Evolutionary conservation across 1,140 invertebrate genomes (phyloP).

Genomic region (Dendroctonus valens): DNA sequence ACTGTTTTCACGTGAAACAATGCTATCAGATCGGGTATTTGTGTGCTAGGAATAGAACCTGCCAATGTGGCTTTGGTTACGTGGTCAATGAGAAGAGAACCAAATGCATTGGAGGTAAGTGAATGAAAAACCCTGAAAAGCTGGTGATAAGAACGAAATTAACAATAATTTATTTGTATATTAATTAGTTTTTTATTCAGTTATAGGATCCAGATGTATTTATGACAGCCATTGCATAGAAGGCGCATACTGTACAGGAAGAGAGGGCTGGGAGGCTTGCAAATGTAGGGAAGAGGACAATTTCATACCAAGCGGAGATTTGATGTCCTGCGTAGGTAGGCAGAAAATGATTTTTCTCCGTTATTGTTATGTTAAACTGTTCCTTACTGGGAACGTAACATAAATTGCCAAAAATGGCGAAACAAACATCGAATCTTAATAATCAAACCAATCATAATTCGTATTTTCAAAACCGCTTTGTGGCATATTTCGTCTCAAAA

Average conservation of each 20-base stretch:
- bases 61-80: slow-evolving; percentile 16
- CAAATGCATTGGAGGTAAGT: slow-evolving; percentile 29
- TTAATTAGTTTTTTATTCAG: slow-evolving; percentile 10
- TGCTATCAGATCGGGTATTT: slow-evolving; percentile 19
- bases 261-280: slow-evolving; percentile 15
- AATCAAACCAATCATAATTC: too few species aligned
- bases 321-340: background rate
- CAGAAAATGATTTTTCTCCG: background rate
- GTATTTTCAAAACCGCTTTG: too few species aligned
- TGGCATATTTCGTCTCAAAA: too few species aligned
- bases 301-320: slow-evolving; percentile 23
- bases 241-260: slow-evolving; percentile 25
- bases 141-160: background rate
- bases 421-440: too few species aligned
- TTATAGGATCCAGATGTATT: slow-evolving; percentile 20
- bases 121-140: background rate
- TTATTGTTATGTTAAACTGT: too few species aligned
- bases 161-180: background rate
- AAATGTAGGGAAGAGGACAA: slow-evolving; percentile 14
- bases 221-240: slow-evolving; percentile 33
- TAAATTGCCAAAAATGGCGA: too few species aligned
- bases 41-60: slow-evolving; percentile 21
- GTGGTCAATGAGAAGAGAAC: slow-evolving; percentile 5
- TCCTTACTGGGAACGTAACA: too few species aligned
- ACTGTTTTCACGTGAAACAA: slow-evolving; percentile 7